These are phyloP conservation scores for Isichthys henryi DNA, from an alignment of 2,113 vertebrate genomes.

Conservation along the genomic window DNA sequence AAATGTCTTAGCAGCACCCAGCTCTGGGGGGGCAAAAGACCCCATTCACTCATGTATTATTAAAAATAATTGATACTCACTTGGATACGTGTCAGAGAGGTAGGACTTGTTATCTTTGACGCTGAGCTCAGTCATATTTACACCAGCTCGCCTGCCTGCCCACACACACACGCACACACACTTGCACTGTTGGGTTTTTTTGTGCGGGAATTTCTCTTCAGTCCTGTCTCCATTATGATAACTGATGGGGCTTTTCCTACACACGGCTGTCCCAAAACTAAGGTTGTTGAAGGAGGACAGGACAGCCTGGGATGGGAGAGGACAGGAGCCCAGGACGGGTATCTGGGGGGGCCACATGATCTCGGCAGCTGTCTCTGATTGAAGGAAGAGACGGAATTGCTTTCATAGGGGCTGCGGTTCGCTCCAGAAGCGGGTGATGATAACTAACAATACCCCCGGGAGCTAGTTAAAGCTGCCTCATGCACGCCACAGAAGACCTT, in stretches of 20 bases:
- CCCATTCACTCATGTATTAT: background rate
- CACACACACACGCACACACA: background rate
- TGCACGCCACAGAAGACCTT: slow-evolving; percentile 72
- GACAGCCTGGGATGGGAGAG: slow-evolving; percentile 35
- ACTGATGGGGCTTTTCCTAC: slow-evolving; percentile 59
- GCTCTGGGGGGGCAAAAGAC: background rate
- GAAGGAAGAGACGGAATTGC: slow-evolving; percentile 71
- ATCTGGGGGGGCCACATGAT: slow-evolving; percentile 53
- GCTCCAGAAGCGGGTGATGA: slow-evolving; percentile 78
- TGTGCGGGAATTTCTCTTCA: slow-evolving; percentile 24
- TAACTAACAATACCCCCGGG: slow-evolving; percentile 87
- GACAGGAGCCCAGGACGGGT: background rate
- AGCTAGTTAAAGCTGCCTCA: slow-evolving; percentile 86
- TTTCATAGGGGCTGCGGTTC: slow-evolving; percentile 63
- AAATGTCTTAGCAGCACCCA: background rate
- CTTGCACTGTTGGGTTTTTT: background rate
- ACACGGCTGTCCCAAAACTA: slow-evolving; percentile 54
- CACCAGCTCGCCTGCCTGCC: background rate
- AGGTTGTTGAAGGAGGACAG: slow-evolving; percentile 32
- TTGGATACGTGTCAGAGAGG: background rate
- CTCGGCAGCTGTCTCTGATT: slow-evolving; percentile 66
- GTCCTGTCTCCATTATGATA: slow-evolving; percentile 44
- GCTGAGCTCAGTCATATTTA: background rate
- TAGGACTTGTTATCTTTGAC: background rate
- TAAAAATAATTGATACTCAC: background rate